Evolutionary conservation across 2,797 vertebrate species (phyloP), one percentile per base, ranked within the genome.

Genomic region (Syngnathus rostellatus): DNA sequence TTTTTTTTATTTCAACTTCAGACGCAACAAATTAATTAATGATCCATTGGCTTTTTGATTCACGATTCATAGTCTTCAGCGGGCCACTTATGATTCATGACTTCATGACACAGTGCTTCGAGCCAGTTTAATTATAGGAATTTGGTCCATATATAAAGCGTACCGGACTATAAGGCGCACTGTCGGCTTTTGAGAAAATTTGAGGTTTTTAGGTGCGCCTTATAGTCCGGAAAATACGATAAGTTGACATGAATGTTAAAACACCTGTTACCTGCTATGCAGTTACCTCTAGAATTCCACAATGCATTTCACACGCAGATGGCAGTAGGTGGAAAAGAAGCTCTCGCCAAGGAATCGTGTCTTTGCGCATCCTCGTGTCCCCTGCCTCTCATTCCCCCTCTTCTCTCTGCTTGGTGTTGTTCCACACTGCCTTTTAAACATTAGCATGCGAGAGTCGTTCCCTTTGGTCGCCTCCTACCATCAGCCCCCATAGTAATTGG

Each of bases 401-500:
- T 16, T 9, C 53, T 55, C 23, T 55, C 48, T 19, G 19, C 17
- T 17, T 50, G 17, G 53, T 25, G 21, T 54, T 23, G 23, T 7
- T 17, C 57, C 17, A 19, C 31, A 68, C 72, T 37, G 1, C 53
- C 55, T 70, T 74, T 79, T 62, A 73, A 75, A 65, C 81, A 87
- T 91, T 90, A 90, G 88, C 85, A 91, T 90, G 87, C 83, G 65
- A 82, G 82, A 86, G 82, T 85, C 77, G 81, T 82, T 81, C 21
- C 53, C 21, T 5, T 6, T 74, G 65, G 68, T 79, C 80, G 75
- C 77, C 78, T 78, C 1, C 23, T 23, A 11, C 6, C 53, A 12
- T 2, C 77, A 73, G 83, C 86, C 85, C 84, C 81, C 84, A 81
- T 79, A 79, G 87, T 92, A 90, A 91, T 91, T 90, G 89, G 87